Evolutionary conservation across 2,113 vertebrate genomes (phyloP), one percentile per base, ranked within the genome.

Genomic region (Bujurquina vittata): DNA sequence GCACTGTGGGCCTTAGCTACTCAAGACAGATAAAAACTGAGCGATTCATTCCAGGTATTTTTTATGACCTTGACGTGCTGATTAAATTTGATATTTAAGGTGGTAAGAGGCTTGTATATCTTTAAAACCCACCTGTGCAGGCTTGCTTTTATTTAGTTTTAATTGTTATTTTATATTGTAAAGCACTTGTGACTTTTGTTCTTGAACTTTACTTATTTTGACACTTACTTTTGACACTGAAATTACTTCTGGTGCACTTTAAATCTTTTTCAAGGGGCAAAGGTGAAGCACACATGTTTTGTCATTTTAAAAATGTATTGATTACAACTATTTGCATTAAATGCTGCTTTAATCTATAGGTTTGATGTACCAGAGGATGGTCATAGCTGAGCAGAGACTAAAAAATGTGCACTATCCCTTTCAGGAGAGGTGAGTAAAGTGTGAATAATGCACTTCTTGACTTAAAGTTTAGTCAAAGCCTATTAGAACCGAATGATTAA

Each of bases 371-470:
- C 97, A 97, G 73, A 96, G 96, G 89, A 96, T 94, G 93, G 91
- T 99, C 40, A 92, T 97, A 35, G 95, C 97, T 0, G 98, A 99
- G 79, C 98, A 99, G 82, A 96, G 94, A 55, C 94, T 99, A 55
- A 95, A 77, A 40, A 97, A 92, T 1, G 94, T 97, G 9, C 87
- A 92, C 0, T 96, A 95, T 81, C 96, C 96, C 15, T 96, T 94
- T 58, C 96, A 96, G 88, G 97, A 98, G 75, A 96, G 95, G 98
- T 99, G 79, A 96, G 97, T 89, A 23, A 37, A 59, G 1, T 11
- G 23, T 76, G 18, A 40, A 33, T 14, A 22, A 57, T 65, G 3
- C 20, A 43, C 40, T 14, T 11, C 2, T 72, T 22, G 7, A 35
- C 22, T 81, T 15, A 29, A 3, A 10, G 14, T 43, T 2, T 35